Base-by-base conservation (phyloP, 2,888 invertebrate species). In the Epirrhoe tristata region DNA sequence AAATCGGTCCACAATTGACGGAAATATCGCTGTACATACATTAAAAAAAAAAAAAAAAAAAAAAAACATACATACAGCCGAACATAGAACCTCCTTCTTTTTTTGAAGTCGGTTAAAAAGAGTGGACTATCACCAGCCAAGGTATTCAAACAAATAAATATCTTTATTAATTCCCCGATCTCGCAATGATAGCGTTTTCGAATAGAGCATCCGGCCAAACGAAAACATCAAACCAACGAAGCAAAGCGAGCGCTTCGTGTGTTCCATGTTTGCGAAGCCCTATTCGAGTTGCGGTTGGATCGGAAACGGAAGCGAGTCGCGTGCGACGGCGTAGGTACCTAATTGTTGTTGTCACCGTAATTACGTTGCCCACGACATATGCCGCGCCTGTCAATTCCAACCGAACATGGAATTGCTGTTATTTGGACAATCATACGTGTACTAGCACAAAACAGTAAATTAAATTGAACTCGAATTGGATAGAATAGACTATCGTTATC, bases 251-350 rank as follows among this genome's bases (percentile, higher is more conserved):
- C 53, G 32, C 48, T 34, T 12, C 51, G 48, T 53, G 52, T 52
- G 48, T 61, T 57, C 24, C 31, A 31, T 57, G 48, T 66, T 68
- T 36, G 62, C 68, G 77, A 76, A 74, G 74, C 76, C 69, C 70
- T 77, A 72, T 68, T 67, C 85, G 84, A 88, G 71, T 88, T 77
- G 82, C 75, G 83, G 79, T 82, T 82, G 81, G 82, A 85, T 86
- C 87, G 91, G 89, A 90, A 90, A 82, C 92, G 91, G 90, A 90
- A 90, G 85, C 80, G 85, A 83, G 82, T 87, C 88, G 90, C 90
- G 91, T 89, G 89, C 87, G 66, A 60, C 74, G 72, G 67, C 71
- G 70, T 66, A 67, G 65, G 74, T 88, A 56, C 59, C 56, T 68
- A 90, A 91, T 91, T 85, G 88, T 78, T 84, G 84, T 84, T 89